Base-by-base conservation (phyloP, 2,797 vertebrate species). In the Pogoniulus pusillus region DNA sequence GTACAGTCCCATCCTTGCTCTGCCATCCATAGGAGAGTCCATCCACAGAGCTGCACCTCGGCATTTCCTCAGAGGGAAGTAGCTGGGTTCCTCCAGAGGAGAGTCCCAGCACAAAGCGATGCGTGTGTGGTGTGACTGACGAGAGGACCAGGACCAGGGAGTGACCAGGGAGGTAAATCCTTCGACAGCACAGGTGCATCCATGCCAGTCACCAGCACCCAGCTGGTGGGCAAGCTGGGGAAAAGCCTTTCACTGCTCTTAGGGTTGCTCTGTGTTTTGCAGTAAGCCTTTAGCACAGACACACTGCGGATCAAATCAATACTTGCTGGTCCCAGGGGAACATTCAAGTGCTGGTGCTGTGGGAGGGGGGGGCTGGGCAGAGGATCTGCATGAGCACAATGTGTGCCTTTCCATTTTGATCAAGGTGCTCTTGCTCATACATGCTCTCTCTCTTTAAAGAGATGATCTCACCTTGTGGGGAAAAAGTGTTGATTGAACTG, bases 401-500 rank as follows among this genome's bases (percentile, higher is more conserved):
- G 32, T 49, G 47, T 24, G 10, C 79, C n/a, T 74, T 91, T 73
- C 58, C 1, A 0, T 91, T 95, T 72, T 76, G 82, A 85, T 90
- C 59, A 51, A 87, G 84, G 66, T 93, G 59, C 27, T 93, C 84
- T 89, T 94, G 94, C 79, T 93, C 34, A 9, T 71, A 75, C 92
- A 75, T 37, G 89, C 59, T 91, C 32, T 87, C 22, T 91, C 54
- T 82, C 86, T 82, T 20, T 24, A 49, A 74, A 89, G 90, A 63
- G 55, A 63, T 94, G 3, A 94, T 78, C 59, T 96, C 84, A 94
- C 89, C 23, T 41, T 53, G 10, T 66, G 49, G 37, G 39, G 41
- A 63, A 53, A 59, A 91, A 86, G 85, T 89, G 90, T 81, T 94
- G 93, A 93, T 64, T 75, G 88, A 94, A 91, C n/a, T n/a, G n/a